These are phyloP conservation scores for Hedychridium roseum DNA, from an alignment of 2,888 invertebrate species.

Conservation along the genomic window DNA sequence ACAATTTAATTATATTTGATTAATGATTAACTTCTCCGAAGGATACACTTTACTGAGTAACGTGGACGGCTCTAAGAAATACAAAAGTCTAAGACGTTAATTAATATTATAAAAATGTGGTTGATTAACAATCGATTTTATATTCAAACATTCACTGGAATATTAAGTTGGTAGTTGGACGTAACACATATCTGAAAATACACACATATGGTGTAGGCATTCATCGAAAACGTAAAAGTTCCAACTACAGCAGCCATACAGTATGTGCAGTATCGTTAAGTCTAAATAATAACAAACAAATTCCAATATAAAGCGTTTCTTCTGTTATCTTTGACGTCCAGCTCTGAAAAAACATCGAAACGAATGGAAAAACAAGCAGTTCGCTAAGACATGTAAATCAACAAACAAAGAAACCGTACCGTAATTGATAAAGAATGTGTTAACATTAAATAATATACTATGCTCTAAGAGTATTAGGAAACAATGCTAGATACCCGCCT, in stretches of 20 bases:
- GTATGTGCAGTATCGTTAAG: conserved; percentile 20
- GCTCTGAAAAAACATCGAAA: conserved; percentile 25
- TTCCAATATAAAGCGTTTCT: conserved; percentile 17
- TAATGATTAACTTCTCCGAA: neutral
- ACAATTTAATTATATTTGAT: too few relatives aligned
- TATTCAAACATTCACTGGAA: conserved; percentile 36
- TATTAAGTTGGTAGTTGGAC: conserved; percentile 25
- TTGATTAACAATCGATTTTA: too few relatives aligned
- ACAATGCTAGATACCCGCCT: conserved; percentile 46
- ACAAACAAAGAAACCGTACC: conserved; percentile 18
- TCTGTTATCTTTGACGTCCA: conserved; percentile 14
- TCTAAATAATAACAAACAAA: conserved; percentile 35
- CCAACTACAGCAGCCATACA: conserved; percentile 24
- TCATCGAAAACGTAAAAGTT: conserved; percentile 27
- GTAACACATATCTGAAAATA: conserved; percentile 36
- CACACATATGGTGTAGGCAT: conserved; percentile 29
- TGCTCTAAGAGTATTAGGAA: conserved; percentile 55
- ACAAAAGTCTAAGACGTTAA: too few relatives aligned
- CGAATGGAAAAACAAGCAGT: conserved; percentile 25
- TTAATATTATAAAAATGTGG: too few relatives aligned
- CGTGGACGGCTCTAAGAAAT: too few relatives aligned
- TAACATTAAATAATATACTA: conserved; percentile 46
- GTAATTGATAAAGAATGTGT: conserved; percentile 28
- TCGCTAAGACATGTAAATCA: conserved; percentile 29
- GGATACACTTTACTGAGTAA: too few relatives aligned